Evolutionary conservation across 2,113 vertebrate genomes (phyloP).

Genomic region (Oncorhynchus gorbuscha): DNA sequence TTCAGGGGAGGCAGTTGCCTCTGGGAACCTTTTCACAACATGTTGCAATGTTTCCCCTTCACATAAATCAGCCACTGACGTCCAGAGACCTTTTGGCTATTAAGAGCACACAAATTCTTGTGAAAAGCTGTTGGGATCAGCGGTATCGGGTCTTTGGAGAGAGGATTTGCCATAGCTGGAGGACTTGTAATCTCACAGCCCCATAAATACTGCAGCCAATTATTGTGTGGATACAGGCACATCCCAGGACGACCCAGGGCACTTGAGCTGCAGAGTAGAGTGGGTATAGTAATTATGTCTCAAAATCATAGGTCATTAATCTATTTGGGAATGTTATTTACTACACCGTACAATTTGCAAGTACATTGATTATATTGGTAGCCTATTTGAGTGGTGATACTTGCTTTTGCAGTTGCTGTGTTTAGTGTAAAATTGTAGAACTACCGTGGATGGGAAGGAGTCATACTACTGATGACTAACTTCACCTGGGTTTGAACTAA

Average conservation of each 20-base stretch:
- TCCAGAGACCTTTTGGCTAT: constrained; percentile 49
- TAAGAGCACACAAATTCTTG: constrained; percentile 63
- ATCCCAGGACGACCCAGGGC: constrained; percentile 40
- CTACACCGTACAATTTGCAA: constrained; percentile 36
- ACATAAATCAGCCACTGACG: constrained; percentile 72
- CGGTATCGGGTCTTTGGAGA: constrained; percentile 56
- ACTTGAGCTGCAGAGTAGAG: neutral
- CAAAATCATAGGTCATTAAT: constrained; percentile 47
- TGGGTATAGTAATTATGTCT: constrained; percentile 50
- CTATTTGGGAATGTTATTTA: constrained; percentile 22
- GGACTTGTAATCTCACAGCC: constrained; percentile 62
- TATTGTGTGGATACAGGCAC: constrained; percentile 47
- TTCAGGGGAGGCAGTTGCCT: constrained; percentile 52
- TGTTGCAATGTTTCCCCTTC: constrained; percentile 55
- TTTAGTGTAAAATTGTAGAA: neutral
- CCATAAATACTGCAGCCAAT: constrained; percentile 39
- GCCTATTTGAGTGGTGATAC: constrained; percentile 26
- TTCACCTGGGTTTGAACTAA: too few relatives aligned
- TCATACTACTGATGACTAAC: too few relatives aligned
- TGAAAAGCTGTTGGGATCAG: constrained; percentile 58
- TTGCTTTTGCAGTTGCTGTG: neutral
- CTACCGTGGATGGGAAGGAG: neutral
- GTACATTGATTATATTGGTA: constrained; percentile 3
- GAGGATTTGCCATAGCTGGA: constrained; percentile 64
- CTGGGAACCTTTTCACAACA: constrained; percentile 34